Percentiles rank a stretch among this genome's conserved stretches.
phyloP scores from a whole-genome alignment of 2,797 vertebrate species.

The Phrynocephalus forsythii region DNA sequence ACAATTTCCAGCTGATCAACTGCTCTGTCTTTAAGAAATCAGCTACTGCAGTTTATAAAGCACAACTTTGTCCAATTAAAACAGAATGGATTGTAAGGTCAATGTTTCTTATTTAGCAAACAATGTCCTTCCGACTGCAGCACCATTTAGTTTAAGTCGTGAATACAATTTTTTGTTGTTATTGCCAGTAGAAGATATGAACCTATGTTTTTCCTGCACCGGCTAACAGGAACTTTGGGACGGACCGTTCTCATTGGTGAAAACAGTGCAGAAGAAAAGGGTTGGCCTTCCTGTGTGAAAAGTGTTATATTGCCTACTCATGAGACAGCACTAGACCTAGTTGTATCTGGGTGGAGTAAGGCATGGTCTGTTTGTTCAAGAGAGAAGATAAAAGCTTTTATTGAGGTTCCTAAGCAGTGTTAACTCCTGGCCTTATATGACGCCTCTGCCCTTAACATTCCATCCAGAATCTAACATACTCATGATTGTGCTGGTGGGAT shows the following conservation, averaged over 20 bases:
- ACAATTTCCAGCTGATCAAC: slow-evolving; percentile 3
- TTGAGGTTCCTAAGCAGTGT: not conserved
- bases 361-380: not conserved
- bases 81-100: not conserved
- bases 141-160: not conserved
- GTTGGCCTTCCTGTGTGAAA: not conserved
- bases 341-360: not conserved
- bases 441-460: not conserved
- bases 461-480: not conserved
- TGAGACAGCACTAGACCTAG: not conserved
- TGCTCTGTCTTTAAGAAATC: not conserved
- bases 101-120: not conserved
- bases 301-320: not conserved
- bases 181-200: not conserved
- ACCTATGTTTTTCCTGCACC: not conserved
- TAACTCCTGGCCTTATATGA: not conserved
- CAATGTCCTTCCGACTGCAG: not conserved
- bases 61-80: slow-evolving; percentile 7
- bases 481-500: not conserved
- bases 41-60: not conserved
- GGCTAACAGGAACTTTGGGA: not conserved
- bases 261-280: slow-evolving; percentile 2
- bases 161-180: not conserved
- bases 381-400: not conserved
- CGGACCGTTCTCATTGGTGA: not conserved